These are phyloP conservation scores for Microchirus variegatus DNA, from an alignment of 2,797 vertebrate genomes.

Conservation along the genomic window DNA sequence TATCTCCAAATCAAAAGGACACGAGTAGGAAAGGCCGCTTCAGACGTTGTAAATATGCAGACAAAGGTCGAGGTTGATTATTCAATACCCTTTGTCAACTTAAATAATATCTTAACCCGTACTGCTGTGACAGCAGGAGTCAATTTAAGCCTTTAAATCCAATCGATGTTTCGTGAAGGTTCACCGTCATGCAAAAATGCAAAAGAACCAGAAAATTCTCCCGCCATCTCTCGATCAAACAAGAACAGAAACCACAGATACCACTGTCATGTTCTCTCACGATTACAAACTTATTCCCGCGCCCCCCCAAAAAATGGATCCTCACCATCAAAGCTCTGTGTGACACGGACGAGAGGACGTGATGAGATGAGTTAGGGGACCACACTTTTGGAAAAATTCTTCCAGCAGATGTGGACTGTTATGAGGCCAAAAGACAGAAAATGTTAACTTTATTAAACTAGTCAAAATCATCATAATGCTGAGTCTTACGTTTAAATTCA, in stretches of 20 bases:
- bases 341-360: constrained; percentile 1
- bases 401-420: constrained; percentile 38
- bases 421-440: too few species aligned
- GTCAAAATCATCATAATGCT: too few species aligned
- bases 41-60: constrained; percentile 47
- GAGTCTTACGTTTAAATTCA: too few species aligned
- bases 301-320: constrained; percentile 10
- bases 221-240: constrained; percentile 18
- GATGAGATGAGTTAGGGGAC: constrained; percentile 10
- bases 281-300: constrained; percentile 31
- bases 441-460: too few species aligned
- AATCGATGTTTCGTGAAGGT: too few species aligned
- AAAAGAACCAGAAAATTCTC: constrained; percentile 20
- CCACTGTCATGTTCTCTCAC: constrained; percentile 31
- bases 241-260: constrained; percentile 47
- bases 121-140: too few species aligned
- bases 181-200: too few species aligned
- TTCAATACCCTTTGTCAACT: too few species aligned
- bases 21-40: constrained; percentile 33
- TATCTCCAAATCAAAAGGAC: constrained; percentile 54
- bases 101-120: too few species aligned
- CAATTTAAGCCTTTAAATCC: too few species aligned
- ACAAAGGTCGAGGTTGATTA: constrained; percentile 13
- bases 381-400: constrained; percentile 33
- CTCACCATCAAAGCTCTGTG: constrained; percentile 34